Conservation (phyloP, 2,888 invertebrate genomes). For the Zygothrica quintamaculata region DNA sequence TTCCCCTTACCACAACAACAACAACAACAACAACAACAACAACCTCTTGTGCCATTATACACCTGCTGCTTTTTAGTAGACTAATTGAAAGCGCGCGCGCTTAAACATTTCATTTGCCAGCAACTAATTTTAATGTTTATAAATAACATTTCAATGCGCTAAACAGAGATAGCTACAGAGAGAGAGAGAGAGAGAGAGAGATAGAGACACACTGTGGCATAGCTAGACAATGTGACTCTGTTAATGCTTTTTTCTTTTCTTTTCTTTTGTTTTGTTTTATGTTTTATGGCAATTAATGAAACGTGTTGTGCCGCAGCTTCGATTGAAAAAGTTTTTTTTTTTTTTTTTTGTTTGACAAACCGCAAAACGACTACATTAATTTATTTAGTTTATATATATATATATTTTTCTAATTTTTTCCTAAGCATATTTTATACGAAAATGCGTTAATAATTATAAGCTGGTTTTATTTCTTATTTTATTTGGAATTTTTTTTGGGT, state of each 20-base stretch:
- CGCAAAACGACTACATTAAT: slow-evolving; percentile 44
- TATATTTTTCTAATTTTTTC: slow-evolving; percentile 13
- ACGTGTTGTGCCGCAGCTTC: slow-evolving; percentile 46
- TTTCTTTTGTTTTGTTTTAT: slow-evolving; percentile 4
- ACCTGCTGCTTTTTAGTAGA: slow-evolving; percentile 25
- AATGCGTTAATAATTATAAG: slow-evolving; percentile 39
- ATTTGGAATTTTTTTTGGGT: too few species aligned
- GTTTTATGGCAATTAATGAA: slow-evolving; percentile 46
- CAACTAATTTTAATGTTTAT: slow-evolving; percentile 66
- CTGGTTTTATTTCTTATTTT: too few species aligned
- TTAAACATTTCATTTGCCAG: slow-evolving; percentile 55
- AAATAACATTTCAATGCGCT: slow-evolving; percentile 31
- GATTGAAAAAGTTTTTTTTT: slow-evolving; percentile 25
- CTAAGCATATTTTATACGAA: slow-evolving; percentile 20
- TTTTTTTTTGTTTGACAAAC: too few species aligned
- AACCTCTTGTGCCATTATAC: too few species aligned
- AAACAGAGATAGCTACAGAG: background rate
- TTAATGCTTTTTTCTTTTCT: background rate
- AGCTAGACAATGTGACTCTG: slow-evolving; percentile 50
- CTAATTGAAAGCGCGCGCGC: slow-evolving; percentile 59
- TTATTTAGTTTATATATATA: slow-evolving; percentile 4
- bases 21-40: too few species aligned
- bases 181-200: slow-evolving; percentile 7
- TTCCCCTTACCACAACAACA: too few species aligned
- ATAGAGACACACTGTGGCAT: slow-evolving; percentile 1